These are phyloP conservation scores for Genyomyrus donnyi DNA, from an alignment of 2,113 vertebrate species.

Conservation along the genomic window DNA sequence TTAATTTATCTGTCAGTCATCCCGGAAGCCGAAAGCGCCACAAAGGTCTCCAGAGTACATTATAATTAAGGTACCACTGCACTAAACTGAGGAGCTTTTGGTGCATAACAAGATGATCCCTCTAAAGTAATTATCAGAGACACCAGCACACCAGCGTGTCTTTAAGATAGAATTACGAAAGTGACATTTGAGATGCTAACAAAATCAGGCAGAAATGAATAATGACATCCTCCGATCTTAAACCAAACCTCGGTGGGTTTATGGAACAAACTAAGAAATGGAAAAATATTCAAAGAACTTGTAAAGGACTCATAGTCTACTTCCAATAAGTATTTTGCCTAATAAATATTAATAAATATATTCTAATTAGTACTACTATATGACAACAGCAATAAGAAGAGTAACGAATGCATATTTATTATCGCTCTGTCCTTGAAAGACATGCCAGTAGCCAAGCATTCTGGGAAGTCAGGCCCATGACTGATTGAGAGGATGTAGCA, in stretches of 20 bases:
- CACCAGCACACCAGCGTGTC: slow-evolving; percentile 34
- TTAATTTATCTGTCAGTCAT: slow-evolving; percentile 72
- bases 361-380: not conserved
- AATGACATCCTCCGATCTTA: not conserved
- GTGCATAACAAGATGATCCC: slow-evolving; percentile 59
- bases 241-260: not conserved
- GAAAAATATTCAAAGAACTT: not conserved
- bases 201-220: not conserved
- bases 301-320: not conserved
- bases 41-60: slow-evolving; percentile 47
- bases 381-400: not conserved
- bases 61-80: slow-evolving; percentile 64
- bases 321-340: not conserved
- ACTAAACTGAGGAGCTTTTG: slow-evolving; percentile 54
- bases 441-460: not conserved
- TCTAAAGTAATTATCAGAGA: slow-evolving; percentile 60
- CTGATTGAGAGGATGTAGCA: not conserved
- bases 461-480: not conserved
- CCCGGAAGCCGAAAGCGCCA: slow-evolving; percentile 39
- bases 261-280: not conserved
- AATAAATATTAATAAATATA: not conserved
- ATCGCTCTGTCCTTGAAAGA: not conserved
- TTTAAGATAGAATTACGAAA: slow-evolving; percentile 44
- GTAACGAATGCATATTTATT: not conserved
- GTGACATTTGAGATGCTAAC: slow-evolving; percentile 38